A percentile compares a stretch with the other conserved stretches of the same genome.
Conservation (phyloP, 2,113 vertebrate species). For the Onychostoma macrolepis region DNA sequence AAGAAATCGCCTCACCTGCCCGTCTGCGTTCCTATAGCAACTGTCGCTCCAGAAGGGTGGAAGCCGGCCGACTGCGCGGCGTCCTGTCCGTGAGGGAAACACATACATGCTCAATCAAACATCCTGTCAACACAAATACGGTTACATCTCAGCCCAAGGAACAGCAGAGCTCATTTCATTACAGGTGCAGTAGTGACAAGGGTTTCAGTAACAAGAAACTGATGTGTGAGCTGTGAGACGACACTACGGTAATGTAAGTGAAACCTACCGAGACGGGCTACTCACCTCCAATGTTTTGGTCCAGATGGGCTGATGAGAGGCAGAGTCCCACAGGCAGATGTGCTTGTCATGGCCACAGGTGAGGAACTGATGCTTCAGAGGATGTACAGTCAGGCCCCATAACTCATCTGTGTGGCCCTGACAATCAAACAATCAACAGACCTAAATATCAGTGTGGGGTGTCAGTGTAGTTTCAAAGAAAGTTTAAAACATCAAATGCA, state of each 20-base stretch:
- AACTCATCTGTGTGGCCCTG: conserved; percentile 97
- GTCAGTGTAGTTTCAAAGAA: not conserved
- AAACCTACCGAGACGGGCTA: not conserved
- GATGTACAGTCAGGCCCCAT: conserved; percentile 94
- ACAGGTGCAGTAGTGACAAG: not conserved
- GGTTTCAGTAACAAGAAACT: conserved; percentile 3
- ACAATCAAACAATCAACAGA: not conserved
- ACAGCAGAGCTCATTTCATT: not conserved
- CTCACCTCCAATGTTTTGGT: conserved; percentile 89
- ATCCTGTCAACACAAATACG: not conserved
- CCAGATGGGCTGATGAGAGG: conserved; percentile 89
- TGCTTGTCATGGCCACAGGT: conserved; percentile 95
- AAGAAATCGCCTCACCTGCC: conserved; percentile 84
- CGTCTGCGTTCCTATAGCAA: conserved; percentile 92
- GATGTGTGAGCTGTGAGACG: not conserved
- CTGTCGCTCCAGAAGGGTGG: conserved; percentile 90
- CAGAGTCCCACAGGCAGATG: conserved; percentile 91
- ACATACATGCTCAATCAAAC: conserved; percentile 20
- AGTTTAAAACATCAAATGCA: not conserved
- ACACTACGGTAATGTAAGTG: not conserved
- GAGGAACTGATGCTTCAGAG: conserved; percentile 89
- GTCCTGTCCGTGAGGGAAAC: conserved; percentile 79
- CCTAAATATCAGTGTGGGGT: not conserved
- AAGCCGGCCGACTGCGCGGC: conserved; percentile 94
- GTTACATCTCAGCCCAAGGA: conserved; percentile 15